Conservation (phyloP, 2,113 vertebrate species). For the Oryzias melastigma region DNA sequence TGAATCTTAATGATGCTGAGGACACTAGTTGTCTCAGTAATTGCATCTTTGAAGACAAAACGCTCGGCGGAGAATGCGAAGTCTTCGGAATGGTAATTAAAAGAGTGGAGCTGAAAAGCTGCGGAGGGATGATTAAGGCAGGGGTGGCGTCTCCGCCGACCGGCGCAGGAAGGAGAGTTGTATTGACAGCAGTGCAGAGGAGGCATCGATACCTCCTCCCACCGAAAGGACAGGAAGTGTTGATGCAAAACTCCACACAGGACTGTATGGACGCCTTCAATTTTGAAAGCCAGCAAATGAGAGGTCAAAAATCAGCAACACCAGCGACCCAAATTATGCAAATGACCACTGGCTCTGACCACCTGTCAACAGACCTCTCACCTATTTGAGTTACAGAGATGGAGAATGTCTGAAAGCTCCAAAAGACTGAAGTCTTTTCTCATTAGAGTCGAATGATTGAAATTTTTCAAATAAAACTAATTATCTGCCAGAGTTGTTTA, state of each 20-base stretch:
- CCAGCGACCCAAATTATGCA: background rate
- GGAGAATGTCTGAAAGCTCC: no score
- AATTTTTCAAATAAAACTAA: no score
- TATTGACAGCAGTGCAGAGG: conserved; percentile 24
- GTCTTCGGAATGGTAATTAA: conserved; percentile 55
- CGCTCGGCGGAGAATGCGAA: conserved; percentile 35
- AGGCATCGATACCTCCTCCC: background rate
- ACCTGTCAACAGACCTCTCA: no score
- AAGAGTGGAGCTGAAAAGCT: conserved; percentile 27
- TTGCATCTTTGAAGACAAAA: conserved; percentile 52
- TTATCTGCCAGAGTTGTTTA: no score
- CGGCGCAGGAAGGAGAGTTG: conserved; percentile 24
- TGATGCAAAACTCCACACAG: background rate
- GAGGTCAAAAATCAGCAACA: background rate
- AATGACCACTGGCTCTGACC: no score
- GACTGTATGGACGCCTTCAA: no score
- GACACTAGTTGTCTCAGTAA: conserved; percentile 50
- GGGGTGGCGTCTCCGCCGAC: conserved; percentile 2
- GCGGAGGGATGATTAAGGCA: conserved; percentile 45
- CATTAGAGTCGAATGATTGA: no score
- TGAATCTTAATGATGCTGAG: conserved; percentile 47
- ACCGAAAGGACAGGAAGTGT: conserved; percentile 1
- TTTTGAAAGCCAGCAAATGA: no score
- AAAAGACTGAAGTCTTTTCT: no score
- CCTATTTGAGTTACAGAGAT: no score